Conservation (phyloP, 2,113 vertebrate genomes). For the Lepidothrix coronata region DNA sequence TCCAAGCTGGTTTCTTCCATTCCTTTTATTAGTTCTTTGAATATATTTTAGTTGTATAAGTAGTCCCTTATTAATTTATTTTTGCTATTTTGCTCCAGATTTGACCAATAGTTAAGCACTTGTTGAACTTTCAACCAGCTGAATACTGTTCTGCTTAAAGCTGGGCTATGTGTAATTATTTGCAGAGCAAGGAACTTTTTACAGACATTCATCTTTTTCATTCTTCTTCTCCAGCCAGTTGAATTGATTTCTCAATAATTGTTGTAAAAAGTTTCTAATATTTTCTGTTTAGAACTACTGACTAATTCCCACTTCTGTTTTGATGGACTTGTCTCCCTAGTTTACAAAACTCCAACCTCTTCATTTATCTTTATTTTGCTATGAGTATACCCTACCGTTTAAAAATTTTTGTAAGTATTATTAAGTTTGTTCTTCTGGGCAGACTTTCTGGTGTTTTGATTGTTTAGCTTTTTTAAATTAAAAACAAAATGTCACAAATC, state of each 20-base stretch:
- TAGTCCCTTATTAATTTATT: neutral
- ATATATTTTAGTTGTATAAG: neutral
- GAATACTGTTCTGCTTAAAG: neutral
- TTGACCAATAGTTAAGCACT: neutral
- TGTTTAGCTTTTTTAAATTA: fast-evolving
- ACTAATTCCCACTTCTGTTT: neutral
- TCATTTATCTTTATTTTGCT: neutral
- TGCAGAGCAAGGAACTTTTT: neutral
- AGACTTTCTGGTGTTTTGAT: neutral
- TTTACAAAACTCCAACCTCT: neutral
- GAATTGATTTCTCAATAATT: neutral
- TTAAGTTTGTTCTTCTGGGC: neutral
- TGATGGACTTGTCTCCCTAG: neutral
- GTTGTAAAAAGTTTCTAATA: neutral
- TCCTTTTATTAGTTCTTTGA: neutral
- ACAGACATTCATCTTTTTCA: neutral
- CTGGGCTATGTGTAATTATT: neutral
- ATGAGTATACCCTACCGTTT: neutral
- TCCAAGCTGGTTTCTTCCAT: neutral
- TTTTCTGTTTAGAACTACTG: neutral
- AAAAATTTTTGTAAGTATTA: neutral
- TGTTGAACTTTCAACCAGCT: neutral
- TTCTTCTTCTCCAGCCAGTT: neutral
- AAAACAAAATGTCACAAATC: neutral
- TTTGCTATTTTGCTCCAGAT: neutral